A percentile compares a stretch with the other conserved stretches of the same genome.
These are phyloP conservation scores for Caprella mutica DNA, from an alignment of 2,888 invertebrate genomes.

Conservation along the genomic window DNA sequence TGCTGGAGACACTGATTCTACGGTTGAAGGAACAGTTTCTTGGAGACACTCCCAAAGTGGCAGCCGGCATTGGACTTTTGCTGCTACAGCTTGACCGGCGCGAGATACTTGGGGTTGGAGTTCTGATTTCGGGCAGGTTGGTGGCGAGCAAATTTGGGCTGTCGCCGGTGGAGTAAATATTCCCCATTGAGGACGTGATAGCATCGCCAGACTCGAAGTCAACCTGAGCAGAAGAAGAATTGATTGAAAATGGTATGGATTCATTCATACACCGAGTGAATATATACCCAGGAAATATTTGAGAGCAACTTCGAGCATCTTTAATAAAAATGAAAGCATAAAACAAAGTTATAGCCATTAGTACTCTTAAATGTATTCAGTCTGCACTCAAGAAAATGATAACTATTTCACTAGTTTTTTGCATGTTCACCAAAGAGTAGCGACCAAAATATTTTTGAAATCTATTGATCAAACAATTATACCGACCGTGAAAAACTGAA, in stretches of 20 bases:
- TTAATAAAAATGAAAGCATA: too few species aligned
- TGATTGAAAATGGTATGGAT: background rate
- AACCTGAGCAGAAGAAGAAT: background rate
- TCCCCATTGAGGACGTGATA: background rate
- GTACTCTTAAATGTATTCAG: too few species aligned
- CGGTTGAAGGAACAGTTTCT: slow-evolving; percentile 1
- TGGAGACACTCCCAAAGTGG: background rate
- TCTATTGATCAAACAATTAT: too few species aligned
- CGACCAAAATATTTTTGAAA: background rate
- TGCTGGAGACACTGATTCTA: slow-evolving; percentile 6
- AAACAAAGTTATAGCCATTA: too few species aligned
- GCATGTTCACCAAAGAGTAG: background rate
- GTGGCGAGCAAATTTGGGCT: background rate
- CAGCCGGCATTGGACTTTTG: background rate
- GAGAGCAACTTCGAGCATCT: too few species aligned
- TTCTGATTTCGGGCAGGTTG: background rate
- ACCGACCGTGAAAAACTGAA: too few species aligned
- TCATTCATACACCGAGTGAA: background rate
- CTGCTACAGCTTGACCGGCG: background rate
- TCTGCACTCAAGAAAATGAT: too few species aligned
- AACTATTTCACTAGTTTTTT: background rate
- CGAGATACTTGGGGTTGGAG: background rate
- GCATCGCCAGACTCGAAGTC: slow-evolving; percentile 2
- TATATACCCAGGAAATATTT: too few species aligned
- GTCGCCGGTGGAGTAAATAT: background rate